Base-by-base conservation (phyloP, 30 jellyfish, hydroid and myxozoan genomes). In the Hydra vulgaris region DNA sequence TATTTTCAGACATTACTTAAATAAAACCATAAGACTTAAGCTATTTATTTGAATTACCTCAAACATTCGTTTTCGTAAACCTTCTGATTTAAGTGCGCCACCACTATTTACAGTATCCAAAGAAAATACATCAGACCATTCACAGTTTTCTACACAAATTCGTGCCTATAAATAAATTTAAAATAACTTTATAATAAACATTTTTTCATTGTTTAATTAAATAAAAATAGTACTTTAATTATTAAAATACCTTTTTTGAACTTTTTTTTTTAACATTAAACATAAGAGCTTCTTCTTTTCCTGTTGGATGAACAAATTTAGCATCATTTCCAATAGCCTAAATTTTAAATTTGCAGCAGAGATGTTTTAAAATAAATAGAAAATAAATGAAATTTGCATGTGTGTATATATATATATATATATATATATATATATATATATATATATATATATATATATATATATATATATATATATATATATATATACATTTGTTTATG, bases 61-160 rank as follows among this genome's bases (percentile, higher is more conserved):
- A 79, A 53, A 91, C 20, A 85, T 72, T 76, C 90, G 88, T 15
- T 83, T 95, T 67, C 95, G 88, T 68, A 77, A 79, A 0, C 97
- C 97, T 27, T 78, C 85, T 0, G 96, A 91, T 67, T 83, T 83
- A 7, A 91, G 82, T 15, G 95, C 84, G 0, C 97, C 97, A 56
- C 95, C 97, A 66, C 97, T 91, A 40, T 95, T 95, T 21, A 91
- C 80, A 8, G 97, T 91, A 71, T 91, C 97, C 74, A 91, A 87
- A 17, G 97, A 83, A 80, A 86, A 91, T 52, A 76, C 96, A 72
- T 91, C 84, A 7, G 94, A 82, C 97, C 97, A 91, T 21, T 91
- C 97, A 70, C 97, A 86, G 66, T 84, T 87, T 25, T 77, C 23
- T 0, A 91, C 96, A 53, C 96, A 25, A 4, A 91, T 72, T 25